phyloP scores from a whole-genome alignment of 2,113 vertebrate genomes.

The Felis chaus region DNA sequence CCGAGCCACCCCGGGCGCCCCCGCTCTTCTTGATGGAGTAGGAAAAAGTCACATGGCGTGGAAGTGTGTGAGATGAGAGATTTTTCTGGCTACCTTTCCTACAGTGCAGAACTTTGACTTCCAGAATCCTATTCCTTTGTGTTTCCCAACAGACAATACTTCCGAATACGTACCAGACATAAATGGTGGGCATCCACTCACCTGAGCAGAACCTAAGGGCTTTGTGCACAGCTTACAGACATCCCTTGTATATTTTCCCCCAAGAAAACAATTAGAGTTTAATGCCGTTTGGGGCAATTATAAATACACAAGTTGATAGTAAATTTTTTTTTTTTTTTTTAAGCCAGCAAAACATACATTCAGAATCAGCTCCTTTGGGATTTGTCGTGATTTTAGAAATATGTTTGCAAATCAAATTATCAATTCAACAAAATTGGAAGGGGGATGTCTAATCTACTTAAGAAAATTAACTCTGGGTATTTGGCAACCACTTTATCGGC shows the following conservation, averaged over 20 bases:
- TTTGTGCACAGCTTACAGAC: not conserved
- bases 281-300: constrained; percentile 46
- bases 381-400: constrained; percentile 55
- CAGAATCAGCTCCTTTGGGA: constrained; percentile 28
- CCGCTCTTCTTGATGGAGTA: not conserved
- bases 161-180: not conserved
- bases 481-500: constrained; percentile 49
- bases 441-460: not conserved
- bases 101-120: not conserved
- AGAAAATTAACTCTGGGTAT: constrained; percentile 66
- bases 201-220: not conserved
- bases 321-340: not conserved
- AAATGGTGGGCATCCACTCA: not conserved
- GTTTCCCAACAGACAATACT: not conserved
- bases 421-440: constrained; percentile 64
- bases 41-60: not conserved
- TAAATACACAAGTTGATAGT: constrained; percentile 46
- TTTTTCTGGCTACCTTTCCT: not conserved
- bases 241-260: not conserved
- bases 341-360: constrained; percentile 18
- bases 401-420: constrained; percentile 53
- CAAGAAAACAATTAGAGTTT: constrained; percentile 54
- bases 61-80: not conserved
- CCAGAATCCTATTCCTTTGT: not conserved
- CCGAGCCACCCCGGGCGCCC: too few relatives aligned